Conservation (phyloP, 2,113 vertebrate species). For the Struthio camelus region DNA sequence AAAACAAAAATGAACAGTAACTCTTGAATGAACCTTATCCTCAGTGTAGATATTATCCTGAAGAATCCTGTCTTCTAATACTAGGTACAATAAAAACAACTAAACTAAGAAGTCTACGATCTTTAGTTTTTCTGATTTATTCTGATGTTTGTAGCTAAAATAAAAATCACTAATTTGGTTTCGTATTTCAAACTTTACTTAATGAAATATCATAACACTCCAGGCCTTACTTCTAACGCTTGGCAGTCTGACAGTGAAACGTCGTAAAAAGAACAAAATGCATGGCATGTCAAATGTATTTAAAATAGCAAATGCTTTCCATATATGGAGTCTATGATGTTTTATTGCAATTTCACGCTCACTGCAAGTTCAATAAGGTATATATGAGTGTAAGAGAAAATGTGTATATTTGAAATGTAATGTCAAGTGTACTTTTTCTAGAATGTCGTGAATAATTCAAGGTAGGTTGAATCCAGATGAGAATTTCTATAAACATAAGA, state of each 20-base stretch:
- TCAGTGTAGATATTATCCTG: too few species aligned
- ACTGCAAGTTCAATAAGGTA: background rate
- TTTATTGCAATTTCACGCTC: background rate
- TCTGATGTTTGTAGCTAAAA: background rate
- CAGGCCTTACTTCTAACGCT: background rate
- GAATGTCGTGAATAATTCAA: background rate
- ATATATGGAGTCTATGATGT: background rate
- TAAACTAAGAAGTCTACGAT: background rate
- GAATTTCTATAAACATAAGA: background rate
- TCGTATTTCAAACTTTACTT: background rate
- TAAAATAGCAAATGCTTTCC: background rate
- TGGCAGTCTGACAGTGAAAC: background rate
- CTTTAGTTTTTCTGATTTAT: background rate
- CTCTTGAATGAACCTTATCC: too few species aligned
- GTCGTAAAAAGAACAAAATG: background rate
- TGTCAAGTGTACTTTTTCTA: background rate
- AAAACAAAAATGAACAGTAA: too few species aligned
- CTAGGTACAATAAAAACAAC: background rate
- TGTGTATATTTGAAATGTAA: background rate
- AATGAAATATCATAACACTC: background rate
- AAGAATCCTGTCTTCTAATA: background rate
- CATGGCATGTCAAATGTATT: background rate
- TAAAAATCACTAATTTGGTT: background rate
- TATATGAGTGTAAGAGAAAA: background rate
- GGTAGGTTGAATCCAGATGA: background rate